These are phyloP conservation scores for Drosophila anomelani DNA, from an alignment of 2,888 invertebrate species.

Conservation along the genomic window DNA sequence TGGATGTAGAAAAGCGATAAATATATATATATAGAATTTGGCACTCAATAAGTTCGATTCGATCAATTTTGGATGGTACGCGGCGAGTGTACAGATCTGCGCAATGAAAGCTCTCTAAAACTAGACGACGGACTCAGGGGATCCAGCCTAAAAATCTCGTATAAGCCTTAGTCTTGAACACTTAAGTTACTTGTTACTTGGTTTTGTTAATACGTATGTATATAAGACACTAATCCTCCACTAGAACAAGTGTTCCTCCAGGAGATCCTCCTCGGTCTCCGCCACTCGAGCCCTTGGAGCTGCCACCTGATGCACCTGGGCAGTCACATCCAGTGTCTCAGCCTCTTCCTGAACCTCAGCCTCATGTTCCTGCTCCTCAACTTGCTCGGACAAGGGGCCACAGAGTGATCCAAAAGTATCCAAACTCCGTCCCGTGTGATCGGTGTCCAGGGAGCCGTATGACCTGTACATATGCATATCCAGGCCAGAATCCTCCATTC, in stretches of 20 bases:
- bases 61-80: constrained; percentile 21
- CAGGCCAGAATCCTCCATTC: constrained; percentile 71
- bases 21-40: constrained; percentile 44
- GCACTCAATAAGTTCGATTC: constrained; percentile 60
- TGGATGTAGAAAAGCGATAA: constrained; percentile 58
- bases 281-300: constrained; percentile 7
- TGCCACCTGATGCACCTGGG: constrained; percentile 48
- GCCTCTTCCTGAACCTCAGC: constrained; percentile 18
- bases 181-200: constrained; percentile 47
- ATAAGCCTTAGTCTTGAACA: constrained; percentile 50
- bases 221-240: constrained; percentile 60
- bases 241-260: constrained; percentile 69
- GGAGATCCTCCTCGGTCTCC: constrained; percentile 19
- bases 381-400: constrained; percentile 59
- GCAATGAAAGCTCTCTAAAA: constrained; percentile 26
- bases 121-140: constrained; percentile 52
- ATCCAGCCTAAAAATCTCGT: constrained; percentile 39
- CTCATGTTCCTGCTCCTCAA: constrained; percentile 34
- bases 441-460: constrained; percentile 74
- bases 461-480: constrained; percentile 74
- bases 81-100: constrained; percentile 20
- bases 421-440: constrained; percentile 75
- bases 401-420: constrained; percentile 79
- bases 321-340: constrained; percentile 32
- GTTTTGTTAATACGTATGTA: constrained; percentile 45